Percentiles rank a stretch among this genome's conserved stretches.
phyloP scores from a whole-genome alignment of 2,888 invertebrate species.

The Hirtodrosophila histrioides region DNA sequence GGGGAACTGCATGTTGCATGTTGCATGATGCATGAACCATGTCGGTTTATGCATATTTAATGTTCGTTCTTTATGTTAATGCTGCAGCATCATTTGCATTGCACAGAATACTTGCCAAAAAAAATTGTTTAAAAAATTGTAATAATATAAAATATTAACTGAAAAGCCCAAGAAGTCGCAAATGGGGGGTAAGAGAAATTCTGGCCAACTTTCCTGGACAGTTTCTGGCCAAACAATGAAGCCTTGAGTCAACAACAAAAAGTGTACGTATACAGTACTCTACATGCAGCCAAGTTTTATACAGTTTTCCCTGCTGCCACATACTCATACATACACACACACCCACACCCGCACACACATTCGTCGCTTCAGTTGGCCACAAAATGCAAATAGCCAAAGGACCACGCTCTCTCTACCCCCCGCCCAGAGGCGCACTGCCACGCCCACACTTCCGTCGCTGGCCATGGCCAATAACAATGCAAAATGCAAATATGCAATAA shows the following conservation, averaged over 20 bases:
- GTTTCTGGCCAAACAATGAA: conserved; percentile 42
- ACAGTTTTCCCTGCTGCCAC: conserved; percentile 19
- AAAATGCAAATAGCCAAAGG: conserved; percentile 61
- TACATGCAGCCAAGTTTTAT: conserved; percentile 17
- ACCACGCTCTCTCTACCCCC: conserved; percentile 11
- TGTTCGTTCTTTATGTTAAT: conserved; percentile 25
- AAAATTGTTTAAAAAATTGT: conserved; percentile 1
- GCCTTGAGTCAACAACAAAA: conserved; percentile 46
- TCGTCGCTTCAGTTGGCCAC: conserved; percentile 44
- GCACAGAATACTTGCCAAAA: background rate
- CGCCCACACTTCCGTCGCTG: conserved; percentile 8
- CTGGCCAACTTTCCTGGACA: conserved; percentile 20
- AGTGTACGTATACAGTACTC: conserved; percentile 8
- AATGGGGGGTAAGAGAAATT: conserved; percentile 10
- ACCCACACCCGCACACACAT: conserved; percentile 11
- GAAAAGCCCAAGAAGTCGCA: conserved; percentile 43
- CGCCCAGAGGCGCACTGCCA: conserved; percentile 24
- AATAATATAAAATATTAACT: conserved; percentile 37
- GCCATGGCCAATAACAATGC: conserved; percentile 71
- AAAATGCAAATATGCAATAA: conserved; percentile 76
- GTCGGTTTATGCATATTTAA: conserved; percentile 70
- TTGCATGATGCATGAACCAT: conserved; percentile 49
- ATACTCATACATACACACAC: conserved; percentile 13
- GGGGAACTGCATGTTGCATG: conserved; percentile 7
- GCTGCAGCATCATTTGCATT: no score